Percentiles rank a stretch among this genome's conserved stretches.
Conservation (phyloP, 2,888 invertebrate genomes). For the Eledona agricola region DNA sequence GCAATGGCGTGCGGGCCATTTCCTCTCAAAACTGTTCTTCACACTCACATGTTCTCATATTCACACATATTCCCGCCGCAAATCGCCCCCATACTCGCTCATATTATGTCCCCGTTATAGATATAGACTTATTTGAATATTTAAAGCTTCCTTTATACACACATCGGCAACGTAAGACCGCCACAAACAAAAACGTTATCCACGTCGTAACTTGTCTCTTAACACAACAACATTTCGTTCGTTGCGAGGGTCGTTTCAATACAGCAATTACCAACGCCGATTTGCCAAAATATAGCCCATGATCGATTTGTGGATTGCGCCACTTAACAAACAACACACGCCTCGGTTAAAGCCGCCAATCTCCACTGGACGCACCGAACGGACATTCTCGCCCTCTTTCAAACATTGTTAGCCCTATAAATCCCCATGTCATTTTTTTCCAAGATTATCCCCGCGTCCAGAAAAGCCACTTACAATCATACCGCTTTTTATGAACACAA, state of each 20-base stretch:
- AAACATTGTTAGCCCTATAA: constrained; percentile 60
- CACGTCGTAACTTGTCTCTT: constrained; percentile 20
- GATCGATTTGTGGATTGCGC: constrained; percentile 36
- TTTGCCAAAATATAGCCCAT: constrained; percentile 19
- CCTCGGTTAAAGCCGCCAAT: constrained; percentile 58
- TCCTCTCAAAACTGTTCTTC: constrained; percentile 58
- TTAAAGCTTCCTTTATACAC: constrained; percentile 45
- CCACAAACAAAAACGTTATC: constrained; percentile 36
- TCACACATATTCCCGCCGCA: constrained; percentile 51
- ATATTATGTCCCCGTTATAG: constrained; percentile 37
- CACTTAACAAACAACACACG: constrained; percentile 36
- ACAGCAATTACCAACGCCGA: constrained; percentile 13
- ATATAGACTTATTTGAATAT: constrained; percentile 47
- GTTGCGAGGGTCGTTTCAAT: constrained; percentile 18
- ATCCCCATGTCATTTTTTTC: constrained; percentile 57
- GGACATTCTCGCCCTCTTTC: constrained; percentile 54
- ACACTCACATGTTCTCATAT: constrained; percentile 59
- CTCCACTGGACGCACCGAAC: constrained; percentile 56
- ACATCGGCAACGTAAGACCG: constrained; percentile 38
- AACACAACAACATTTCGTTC: constrained; percentile 25
- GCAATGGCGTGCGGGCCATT: constrained; percentile 62
- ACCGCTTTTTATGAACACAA: constrained; percentile 60
- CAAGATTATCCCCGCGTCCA: constrained; percentile 57
- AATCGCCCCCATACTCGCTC: constrained; percentile 42
- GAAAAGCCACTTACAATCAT: constrained; percentile 62